Percentiles rank a stretch among this genome's conserved stretches.
Conservation (phyloP, 2,797 vertebrate genomes). For the Pogoniulus pusillus region DNA sequence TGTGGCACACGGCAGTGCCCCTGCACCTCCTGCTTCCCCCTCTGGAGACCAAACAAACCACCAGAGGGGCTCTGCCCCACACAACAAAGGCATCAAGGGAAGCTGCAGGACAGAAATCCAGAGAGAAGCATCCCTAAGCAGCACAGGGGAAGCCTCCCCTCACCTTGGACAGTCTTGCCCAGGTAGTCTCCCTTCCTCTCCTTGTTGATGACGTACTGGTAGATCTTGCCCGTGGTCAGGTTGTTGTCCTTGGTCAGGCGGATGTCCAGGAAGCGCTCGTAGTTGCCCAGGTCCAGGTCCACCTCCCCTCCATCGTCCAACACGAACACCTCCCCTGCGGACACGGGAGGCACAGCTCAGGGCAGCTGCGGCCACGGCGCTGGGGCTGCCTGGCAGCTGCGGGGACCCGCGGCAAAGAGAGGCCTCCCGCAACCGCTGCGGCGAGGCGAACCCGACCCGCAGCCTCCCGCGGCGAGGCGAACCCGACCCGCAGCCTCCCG, state of each 20-base stretch:
- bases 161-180: conserved; percentile 97
- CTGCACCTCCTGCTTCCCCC: background rate
- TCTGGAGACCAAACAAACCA: background rate
- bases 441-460: accelerated
- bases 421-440: background rate
- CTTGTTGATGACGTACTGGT: conserved; percentile 97
- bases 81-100: background rate
- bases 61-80: background rate
- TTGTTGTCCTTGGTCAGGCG: conserved; percentile 95
- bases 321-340: conserved; percentile 93
- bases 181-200: conserved; percentile 95
- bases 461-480: too few relatives aligned
- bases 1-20: background rate
- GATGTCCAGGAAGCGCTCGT: conserved; percentile 95
- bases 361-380: too few relatives aligned
- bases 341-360: background rate
- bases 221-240: conserved; percentile 95
- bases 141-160: background rate
- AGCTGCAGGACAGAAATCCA: background rate
- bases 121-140: background rate
- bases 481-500: too few relatives aligned
- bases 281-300: conserved; percentile 95
- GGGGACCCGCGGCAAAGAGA: accelerated
- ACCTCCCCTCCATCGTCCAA: conserved; percentile 95
- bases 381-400: background rate